phyloP scores from a whole-genome alignment of 2,888 invertebrate genomes.

The Gastracanthus pulcherrimus region DNA sequence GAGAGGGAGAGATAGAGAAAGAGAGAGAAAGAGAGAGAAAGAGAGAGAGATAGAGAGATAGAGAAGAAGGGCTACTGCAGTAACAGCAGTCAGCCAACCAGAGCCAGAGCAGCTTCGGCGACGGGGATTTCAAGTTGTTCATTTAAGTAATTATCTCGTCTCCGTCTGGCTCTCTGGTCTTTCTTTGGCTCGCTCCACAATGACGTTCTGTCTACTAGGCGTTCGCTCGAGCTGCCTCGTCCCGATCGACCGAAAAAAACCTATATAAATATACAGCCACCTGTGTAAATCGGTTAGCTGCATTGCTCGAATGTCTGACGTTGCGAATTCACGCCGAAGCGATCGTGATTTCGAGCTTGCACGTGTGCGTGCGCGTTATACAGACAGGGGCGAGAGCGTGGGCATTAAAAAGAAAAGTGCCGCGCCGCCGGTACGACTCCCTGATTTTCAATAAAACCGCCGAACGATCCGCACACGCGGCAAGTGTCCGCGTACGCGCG shows the following conservation, averaged over 20 bases:
- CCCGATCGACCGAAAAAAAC: neutral
- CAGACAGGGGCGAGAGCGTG: neutral
- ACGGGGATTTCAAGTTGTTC: constrained; percentile 61
- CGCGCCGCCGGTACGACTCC: neutral
- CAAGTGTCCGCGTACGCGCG: no score
- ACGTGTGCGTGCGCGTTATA: neutral
- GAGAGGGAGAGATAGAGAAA: no score
- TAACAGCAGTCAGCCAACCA: neutral
- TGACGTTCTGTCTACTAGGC: neutral
- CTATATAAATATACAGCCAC: neutral
- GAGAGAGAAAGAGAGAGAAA: no score
- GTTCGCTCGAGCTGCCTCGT: neutral
- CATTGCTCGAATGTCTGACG: neutral
- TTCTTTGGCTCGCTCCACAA: constrained; percentile 8
- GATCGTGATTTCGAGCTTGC: neutral
- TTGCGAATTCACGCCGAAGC: neutral
- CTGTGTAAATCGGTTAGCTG: neutral
- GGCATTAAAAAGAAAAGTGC: neutral
- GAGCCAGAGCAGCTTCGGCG: constrained; percentile 20
- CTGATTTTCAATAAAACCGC: constrained; percentile 43
- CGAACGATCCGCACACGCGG: constrained; percentile 23
- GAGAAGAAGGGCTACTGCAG: neutral
- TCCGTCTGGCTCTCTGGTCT: constrained; percentile 55
- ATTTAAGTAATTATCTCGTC: constrained; percentile 67
- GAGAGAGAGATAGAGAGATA: no score